Base-by-base conservation (phyloP, 2,113 vertebrate species). In the Micronisus gabar region DNA sequence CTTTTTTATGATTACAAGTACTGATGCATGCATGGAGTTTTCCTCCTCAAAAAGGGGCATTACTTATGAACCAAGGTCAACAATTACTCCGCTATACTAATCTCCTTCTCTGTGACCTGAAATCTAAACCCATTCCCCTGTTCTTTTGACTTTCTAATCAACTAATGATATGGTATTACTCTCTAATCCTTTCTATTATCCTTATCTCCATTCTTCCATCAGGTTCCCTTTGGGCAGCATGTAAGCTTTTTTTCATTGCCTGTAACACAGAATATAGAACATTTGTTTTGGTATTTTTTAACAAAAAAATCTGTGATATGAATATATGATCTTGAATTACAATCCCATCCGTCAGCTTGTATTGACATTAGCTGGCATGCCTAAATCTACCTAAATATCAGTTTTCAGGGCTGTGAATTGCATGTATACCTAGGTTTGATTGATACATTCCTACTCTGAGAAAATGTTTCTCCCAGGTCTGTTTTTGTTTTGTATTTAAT, bases 121-220 rank as follows among this genome's bases (percentile, higher is more conserved):
- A 89, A 85, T 94, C 41, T 85, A 78, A 81, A 72, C 63, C 36
- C 12, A 17, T 93, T 81, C 29, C 48, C 23, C 30, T 76, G 43
- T 88, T 88, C 62, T 86, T 95, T 75, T 81, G 61, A 61, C 61
- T 86, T 96, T 81, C 25, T 88, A 74, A 79, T 90, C 36, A 90
- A 29, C 75, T 83, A 90, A 83, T 90, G 34, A 71, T 95, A 94
- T 27, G 19, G 20, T 88, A 79, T 91, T 95, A 38, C 32, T 63
- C 61, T 50, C 47, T 96, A 88, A 95, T 96, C 65, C 82, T 84
- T 92, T 80, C 68, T 92, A 7, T 95, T 95, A 73, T 67, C 73
- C 13, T 78, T 95, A 93, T 92, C 68, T 90, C 32, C 25, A 13
- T 82, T 92, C 58, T 94, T 96, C 84, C 48, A 68, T 86, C 74